phyloP scores from a whole-genome alignment of 1,140 invertebrate species.

The Neodiprion pinetum region DNA sequence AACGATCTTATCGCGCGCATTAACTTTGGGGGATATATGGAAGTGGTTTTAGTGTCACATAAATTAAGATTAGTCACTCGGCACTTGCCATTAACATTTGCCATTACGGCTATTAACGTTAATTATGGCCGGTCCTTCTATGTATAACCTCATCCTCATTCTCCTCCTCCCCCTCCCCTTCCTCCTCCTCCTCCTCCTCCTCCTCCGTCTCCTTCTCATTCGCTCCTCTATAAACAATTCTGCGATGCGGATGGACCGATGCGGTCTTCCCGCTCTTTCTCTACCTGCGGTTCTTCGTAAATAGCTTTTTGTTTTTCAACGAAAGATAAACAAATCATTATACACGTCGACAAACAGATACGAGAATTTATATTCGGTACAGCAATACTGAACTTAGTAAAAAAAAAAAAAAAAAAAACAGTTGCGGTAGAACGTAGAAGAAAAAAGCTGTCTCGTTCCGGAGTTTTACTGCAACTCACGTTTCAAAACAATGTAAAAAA shows the following conservation, averaged over 20 bases:
- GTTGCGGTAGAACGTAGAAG: too few species aligned
- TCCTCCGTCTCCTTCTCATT: slow-evolving; percentile 1
- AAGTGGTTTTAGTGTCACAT: slow-evolving; percentile 47
- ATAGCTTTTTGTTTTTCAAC: too few species aligned
- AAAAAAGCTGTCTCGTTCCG: too few species aligned
- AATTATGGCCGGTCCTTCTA: slow-evolving; percentile 41
- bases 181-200: slow-evolving; percentile 5
- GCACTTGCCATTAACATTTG: slow-evolving; percentile 53
- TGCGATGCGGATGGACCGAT: background rate
- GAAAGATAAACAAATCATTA: too few species aligned
- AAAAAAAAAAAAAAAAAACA: too few species aligned
- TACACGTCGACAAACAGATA: too few species aligned
- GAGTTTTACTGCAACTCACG: too few species aligned
- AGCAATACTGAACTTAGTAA: too few species aligned
- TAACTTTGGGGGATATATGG: slow-evolving; percentile 43
- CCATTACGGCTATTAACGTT: slow-evolving; percentile 50
- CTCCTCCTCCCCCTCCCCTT: background rate
- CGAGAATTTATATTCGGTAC: too few species aligned
- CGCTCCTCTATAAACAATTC: slow-evolving; percentile 3
- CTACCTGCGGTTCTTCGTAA: too few species aligned
- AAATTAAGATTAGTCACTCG: slow-evolving; percentile 53
- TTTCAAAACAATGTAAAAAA: too few species aligned
- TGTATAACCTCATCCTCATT: slow-evolving; percentile 25
- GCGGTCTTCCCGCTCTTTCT: background rate
- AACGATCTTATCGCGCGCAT: slow-evolving; percentile 47